These are phyloP conservation scores for Lycia hirtaria DNA, from an alignment of 2,888 invertebrate genomes.

Conservation along the genomic window DNA sequence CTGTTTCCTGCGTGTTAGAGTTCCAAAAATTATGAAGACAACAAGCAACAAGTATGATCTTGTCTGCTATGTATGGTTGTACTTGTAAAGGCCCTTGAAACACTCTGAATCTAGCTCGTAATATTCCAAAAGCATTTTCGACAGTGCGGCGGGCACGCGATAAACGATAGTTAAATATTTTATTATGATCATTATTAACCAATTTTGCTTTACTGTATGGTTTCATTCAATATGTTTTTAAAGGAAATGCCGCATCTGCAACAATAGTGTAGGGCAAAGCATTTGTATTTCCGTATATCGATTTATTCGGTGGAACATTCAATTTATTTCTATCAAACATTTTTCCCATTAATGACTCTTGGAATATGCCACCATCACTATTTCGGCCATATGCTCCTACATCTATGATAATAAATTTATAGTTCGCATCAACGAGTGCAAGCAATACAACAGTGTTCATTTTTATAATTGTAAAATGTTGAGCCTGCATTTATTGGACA, in stretches of 20 bases:
- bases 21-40: constrained; percentile 30
- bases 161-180: constrained; percentile 39
- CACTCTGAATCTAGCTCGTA: constrained; percentile 38
- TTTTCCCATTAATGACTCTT: constrained; percentile 27
- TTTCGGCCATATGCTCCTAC: constrained; percentile 41
- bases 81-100: constrained; percentile 38
- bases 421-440: constrained; percentile 41
- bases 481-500: constrained; percentile 39
- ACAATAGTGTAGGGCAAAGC: background rate
- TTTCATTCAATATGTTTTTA: background rate
- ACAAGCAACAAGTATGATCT: constrained; percentile 33
- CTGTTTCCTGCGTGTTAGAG: no score
- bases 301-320: background rate
- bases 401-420: constrained; percentile 42
- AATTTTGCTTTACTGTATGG: constrained; percentile 33
- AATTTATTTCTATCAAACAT: background rate
- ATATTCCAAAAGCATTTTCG: constrained; percentile 40
- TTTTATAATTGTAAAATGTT: constrained; percentile 42
- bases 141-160: constrained; percentile 35
- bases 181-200: constrained; percentile 36
- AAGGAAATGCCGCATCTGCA: background rate
- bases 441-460: constrained; percentile 38
- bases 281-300: background rate
- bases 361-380: constrained; percentile 44
- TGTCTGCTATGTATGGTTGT: constrained; percentile 35